Percentiles rank a stretch among this genome's conserved stretches.
These are phyloP conservation scores for Syngnathoides biaculeatus DNA, from an alignment of 2,113 vertebrate species.

Conservation along the genomic window DNA sequence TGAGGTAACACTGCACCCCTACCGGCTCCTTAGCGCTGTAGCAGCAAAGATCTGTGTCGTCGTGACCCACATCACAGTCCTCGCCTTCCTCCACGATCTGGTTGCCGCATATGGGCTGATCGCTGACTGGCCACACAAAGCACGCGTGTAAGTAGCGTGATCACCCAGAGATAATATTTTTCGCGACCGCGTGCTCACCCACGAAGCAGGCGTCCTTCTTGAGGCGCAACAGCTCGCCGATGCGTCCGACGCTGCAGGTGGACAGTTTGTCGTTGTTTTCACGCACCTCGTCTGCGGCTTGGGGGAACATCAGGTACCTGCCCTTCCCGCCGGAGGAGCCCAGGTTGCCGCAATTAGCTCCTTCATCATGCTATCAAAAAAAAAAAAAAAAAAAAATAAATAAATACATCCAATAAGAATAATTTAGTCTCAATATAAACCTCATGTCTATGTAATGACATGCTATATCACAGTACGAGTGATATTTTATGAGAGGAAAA, in stretches of 20 bases:
- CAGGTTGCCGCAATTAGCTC: conserved; percentile 62
- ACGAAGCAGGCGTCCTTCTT: conserved; percentile 80
- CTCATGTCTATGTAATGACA: background rate
- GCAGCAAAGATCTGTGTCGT: conserved; percentile 72
- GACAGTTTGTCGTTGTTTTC: conserved; percentile 82
- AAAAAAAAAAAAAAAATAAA: no score
- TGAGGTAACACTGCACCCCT: conserved; percentile 70
- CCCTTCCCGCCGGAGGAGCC: conserved; percentile 62
- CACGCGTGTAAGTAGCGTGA: background rate
- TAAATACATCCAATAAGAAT: background rate
- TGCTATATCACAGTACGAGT: background rate
- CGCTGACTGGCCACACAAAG: conserved; percentile 62
- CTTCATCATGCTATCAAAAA: conserved; percentile 75
- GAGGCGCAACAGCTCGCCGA: conserved; percentile 59
- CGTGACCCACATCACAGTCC: conserved; percentile 76
- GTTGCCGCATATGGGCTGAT: conserved; percentile 81
- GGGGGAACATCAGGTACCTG: conserved; percentile 79
- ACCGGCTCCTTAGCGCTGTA: conserved; percentile 59
- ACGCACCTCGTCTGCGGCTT: conserved; percentile 68
- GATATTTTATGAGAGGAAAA: background rate
- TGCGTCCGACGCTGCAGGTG: conserved; percentile 70
- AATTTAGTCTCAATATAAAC: background rate
- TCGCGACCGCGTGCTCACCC: conserved; percentile 60
- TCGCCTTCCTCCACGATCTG: conserved; percentile 76
- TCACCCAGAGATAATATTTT: conserved; percentile 4